phyloP scores from a whole-genome alignment of 2,113 vertebrate species.

The Lipophrys pholis region DNA sequence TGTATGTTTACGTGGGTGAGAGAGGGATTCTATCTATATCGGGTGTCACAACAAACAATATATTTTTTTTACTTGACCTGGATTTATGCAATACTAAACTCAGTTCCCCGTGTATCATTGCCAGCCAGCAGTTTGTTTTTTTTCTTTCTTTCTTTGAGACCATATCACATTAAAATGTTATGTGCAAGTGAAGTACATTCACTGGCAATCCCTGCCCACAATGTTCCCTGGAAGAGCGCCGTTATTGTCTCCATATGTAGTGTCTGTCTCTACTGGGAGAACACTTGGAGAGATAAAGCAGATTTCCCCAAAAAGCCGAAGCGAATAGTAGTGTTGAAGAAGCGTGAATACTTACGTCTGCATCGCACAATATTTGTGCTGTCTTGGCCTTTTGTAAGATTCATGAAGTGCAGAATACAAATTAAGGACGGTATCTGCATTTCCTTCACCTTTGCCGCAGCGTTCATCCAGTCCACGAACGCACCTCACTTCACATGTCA shows the following conservation, averaged over 20 bases:
- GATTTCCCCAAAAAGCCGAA: not conserved
- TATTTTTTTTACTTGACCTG: not conserved
- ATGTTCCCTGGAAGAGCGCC: constrained; percentile 31
- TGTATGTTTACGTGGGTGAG: not conserved
- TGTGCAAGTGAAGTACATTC: constrained; percentile 17
- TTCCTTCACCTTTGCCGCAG: constrained; percentile 40
- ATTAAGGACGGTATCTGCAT: constrained; percentile 48
- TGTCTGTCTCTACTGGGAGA: not conserved
- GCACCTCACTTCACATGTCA: constrained; percentile 27
- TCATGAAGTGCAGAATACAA: constrained; percentile 61
- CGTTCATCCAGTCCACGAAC: constrained; percentile 33
- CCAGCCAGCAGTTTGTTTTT: too few species aligned
- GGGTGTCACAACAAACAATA: not conserved
- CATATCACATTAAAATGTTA: too few species aligned
- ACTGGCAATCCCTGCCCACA: constrained; percentile 43
- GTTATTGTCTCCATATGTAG: constrained; percentile 57
- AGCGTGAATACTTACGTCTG: constrained; percentile 58
- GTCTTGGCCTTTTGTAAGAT: constrained; percentile 30
- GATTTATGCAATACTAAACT: not conserved
- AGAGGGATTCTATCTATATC: not conserved
- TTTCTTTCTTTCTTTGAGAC: too few species aligned
- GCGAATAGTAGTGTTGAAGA: not conserved
- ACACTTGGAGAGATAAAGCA: not conserved
- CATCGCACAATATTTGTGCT: constrained; percentile 18
- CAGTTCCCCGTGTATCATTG: too few species aligned